phyloP scores from a whole-genome alignment of 2,888 invertebrate species.

The Drosophila peninsularis region DNA sequence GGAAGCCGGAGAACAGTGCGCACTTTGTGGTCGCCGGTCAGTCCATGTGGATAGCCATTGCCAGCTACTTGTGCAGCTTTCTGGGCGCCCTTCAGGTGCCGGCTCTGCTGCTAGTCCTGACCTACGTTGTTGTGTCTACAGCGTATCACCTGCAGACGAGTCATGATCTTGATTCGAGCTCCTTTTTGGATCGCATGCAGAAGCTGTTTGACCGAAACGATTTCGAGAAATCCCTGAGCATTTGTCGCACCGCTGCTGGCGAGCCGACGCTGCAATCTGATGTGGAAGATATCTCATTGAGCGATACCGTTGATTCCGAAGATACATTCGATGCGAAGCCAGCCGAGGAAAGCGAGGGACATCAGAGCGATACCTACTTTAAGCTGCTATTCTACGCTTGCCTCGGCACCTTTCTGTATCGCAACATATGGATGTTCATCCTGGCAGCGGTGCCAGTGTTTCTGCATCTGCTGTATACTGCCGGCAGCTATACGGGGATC shows the following conservation, averaged over 20 bases:
- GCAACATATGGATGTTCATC: constrained; percentile 92
- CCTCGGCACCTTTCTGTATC: constrained; percentile 93
- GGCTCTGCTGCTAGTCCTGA: constrained; percentile 89
- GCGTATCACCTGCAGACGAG: constrained; percentile 83
- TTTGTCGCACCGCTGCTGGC: constrained; percentile 75
- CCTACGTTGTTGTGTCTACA: constrained; percentile 84
- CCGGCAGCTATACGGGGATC: constrained; percentile 80
- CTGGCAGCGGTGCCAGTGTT: constrained; percentile 90
- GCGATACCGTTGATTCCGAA: constrained; percentile 78
- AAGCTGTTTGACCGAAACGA: constrained; percentile 80
- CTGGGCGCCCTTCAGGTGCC: constrained; percentile 92
- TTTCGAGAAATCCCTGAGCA: constrained; percentile 83
- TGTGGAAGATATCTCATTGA: constrained; percentile 80
- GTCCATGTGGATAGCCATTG: constrained; percentile 90
- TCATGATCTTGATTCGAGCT: constrained; percentile 62
- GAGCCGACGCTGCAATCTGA: constrained; percentile 68
- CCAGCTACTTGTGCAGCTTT: constrained; percentile 90
- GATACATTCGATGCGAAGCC: constrained; percentile 69
- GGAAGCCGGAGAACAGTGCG: constrained; percentile 89
- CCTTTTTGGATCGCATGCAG: constrained; percentile 73
- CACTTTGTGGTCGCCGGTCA: constrained; percentile 89
- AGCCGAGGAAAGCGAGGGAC: constrained; percentile 79
- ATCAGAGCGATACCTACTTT: constrained; percentile 89
- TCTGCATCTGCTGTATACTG: constrained; percentile 77
- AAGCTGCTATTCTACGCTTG: constrained; percentile 93